Evolutionary conservation across 2,888 invertebrate genomes (phyloP), one percentile per base, ranked within the genome.

Genomic region (Mamestra brassicae): DNA sequence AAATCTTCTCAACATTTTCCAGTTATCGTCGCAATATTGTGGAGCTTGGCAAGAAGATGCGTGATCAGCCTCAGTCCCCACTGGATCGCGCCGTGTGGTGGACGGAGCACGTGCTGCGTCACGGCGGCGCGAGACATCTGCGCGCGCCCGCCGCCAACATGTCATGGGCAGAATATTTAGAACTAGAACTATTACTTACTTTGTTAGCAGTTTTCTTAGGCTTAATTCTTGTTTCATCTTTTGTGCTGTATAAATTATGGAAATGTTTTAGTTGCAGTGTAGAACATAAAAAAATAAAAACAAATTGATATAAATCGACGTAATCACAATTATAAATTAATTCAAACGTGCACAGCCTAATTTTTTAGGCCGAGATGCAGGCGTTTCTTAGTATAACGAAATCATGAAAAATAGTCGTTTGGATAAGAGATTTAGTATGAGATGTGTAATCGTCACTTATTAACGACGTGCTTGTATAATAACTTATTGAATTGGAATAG

Each of bases 31-130:
- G 34, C 2, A 84, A 84, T 34, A 79, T 90, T 0, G 26, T 58
- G 1, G 86, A 78, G n/a, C 78, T 91, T 5, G 71, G 85, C 0
- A 50, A 57, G 0, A 8, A 87, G 17, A 85, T 90, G 85, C 55
- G 47, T 0, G 90, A 92, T 50, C 85, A 89, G 64, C 90, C 88
- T 0, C 80, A 83, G 42, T 71, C 60, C 0, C 85, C 92, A 0
- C 38, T 92, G 17, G 88, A 92, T n/a, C 84, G 88, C 3, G 90
- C 90, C 0, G 88, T 92, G 4, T 92, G 92, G 92, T 92, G 91
- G 92, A 89, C 87, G 5, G 91, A 92, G 66, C 81, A 92, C 72
- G 89, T 92, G n/a, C 68, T 92, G 4, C 82, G 91, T 1, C 89
- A 91, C 73, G 86, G 87, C 7, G 90, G 90, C 0, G 90, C 89